Percentiles rank a stretch among this genome's conserved stretches.
phyloP scores from a whole-genome alignment of 2,888 invertebrate species.

The Platynereis dumerilii region DNA sequence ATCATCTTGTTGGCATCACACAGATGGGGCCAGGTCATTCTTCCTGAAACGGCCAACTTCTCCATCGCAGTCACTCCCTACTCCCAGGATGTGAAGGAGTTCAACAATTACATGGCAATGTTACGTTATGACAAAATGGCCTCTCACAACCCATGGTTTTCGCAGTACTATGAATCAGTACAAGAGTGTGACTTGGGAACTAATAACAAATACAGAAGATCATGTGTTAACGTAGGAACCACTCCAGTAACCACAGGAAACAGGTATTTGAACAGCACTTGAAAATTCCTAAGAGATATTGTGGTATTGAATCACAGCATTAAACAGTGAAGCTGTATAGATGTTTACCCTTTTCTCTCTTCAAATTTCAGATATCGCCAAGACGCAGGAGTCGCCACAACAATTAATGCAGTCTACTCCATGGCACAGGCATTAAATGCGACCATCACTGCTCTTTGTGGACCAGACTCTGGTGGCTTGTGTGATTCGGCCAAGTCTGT shows the following conservation, averaged over 20 bases:
- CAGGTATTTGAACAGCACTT: too few species aligned
- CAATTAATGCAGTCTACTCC: conserved; percentile 63
- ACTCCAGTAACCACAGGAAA: conserved; percentile 5
- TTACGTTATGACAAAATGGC: neutral
- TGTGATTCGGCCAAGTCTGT: conserved; percentile 44
- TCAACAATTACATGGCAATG: neutral
- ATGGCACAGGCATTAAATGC: conserved; percentile 58
- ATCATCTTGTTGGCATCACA: neutral
- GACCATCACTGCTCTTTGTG: conserved; percentile 52
- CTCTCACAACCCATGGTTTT: conserved; percentile 50
- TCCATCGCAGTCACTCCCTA: neutral
- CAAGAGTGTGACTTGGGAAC: conserved; percentile 49
- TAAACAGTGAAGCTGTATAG: too few species aligned
- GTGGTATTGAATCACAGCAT: too few species aligned
- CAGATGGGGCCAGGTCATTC: neutral
- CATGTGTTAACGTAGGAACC: conserved; percentile 7
- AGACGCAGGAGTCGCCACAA: conserved; percentile 53
- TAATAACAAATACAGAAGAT: conserved; percentile 18
- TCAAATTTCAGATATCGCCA: conserved; percentile 32
- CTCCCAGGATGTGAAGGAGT: neutral
- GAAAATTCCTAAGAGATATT: too few species aligned
- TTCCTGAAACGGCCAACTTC: neutral
- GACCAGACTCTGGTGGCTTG: conserved; percentile 47
- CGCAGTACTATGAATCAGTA: conserved; percentile 45
- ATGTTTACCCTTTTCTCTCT: too few species aligned